Evolutionary conservation across 2,797 vertebrate species (phyloP).

Genomic region (Premnoplex brunnescens): DNA sequence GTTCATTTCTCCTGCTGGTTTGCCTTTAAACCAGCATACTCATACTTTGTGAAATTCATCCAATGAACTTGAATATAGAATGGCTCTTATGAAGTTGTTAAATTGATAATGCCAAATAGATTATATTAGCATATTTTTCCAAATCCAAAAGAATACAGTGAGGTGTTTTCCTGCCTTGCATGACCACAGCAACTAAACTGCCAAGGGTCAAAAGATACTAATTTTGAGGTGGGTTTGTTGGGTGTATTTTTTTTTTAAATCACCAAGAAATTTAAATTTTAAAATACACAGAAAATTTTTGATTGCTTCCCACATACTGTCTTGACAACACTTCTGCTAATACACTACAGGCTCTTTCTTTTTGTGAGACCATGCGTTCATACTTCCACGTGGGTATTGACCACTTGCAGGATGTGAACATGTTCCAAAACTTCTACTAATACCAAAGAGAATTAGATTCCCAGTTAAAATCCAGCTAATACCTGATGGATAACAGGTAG

Average conservation of each 20-base stretch:
- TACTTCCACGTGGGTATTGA: background rate
- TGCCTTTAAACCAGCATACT: too few relatives aligned
- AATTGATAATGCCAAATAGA: background rate
- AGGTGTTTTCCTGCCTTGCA: background rate
- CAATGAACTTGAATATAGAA: background rate
- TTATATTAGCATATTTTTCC: background rate
- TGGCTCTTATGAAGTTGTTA: background rate
- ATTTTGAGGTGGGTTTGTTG: background rate
- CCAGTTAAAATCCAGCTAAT: background rate
- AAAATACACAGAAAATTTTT: background rate
- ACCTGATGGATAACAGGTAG: background rate
- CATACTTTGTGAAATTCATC: background rate
- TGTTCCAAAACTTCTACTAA: background rate
- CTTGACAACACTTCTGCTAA: background rate
- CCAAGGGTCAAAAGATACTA: background rate
- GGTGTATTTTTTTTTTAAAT: background rate
- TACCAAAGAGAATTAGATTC: background rate
- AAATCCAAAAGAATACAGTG: background rate
- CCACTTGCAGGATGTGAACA: background rate
- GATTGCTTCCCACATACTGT: background rate
- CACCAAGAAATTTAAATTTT: background rate
- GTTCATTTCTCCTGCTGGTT: too few relatives aligned
- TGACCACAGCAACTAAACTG: background rate
- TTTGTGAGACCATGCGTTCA: background rate
- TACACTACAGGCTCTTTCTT: background rate